Evolutionary conservation across 2,888 invertebrate species (phyloP).

Genomic region (Cantharis rustica): DNA sequence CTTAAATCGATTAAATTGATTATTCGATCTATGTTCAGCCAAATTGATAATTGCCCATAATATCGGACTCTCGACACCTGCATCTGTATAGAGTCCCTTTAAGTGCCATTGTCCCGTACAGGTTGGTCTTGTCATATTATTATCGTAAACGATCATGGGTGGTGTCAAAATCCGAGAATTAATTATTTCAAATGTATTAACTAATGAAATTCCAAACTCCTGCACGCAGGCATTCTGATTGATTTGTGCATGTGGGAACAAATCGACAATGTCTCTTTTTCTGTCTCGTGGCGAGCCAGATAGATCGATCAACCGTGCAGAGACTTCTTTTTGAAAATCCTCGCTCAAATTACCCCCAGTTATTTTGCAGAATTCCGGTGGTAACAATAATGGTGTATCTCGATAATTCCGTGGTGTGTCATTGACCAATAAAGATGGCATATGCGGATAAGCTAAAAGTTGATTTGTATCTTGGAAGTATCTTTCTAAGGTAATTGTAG

Average conservation of each 20-base stretch:
- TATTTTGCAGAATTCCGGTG: slow-evolving; percentile 75
- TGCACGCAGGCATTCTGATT: slow-evolving; percentile 63
- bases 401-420: slow-evolving; percentile 66
- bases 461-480: slow-evolving; percentile 57
- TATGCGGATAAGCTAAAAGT: slow-evolving; percentile 62
- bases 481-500: slow-evolving; percentile 54
- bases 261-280: slow-evolving; percentile 77
- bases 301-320: slow-evolving; percentile 81
- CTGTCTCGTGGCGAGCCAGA: slow-evolving; percentile 82
- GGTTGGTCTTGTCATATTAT: too few relatives aligned
- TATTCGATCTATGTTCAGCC: too few relatives aligned
- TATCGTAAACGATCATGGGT: slow-evolving; percentile 65
- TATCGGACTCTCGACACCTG: too few relatives aligned
- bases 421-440: slow-evolving; percentile 83
- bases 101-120: too few relatives aligned
- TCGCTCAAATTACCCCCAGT: not conserved
- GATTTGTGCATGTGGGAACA: slow-evolving; percentile 54
- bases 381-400: slow-evolving; percentile 84
- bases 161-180: slow-evolving; percentile 78
- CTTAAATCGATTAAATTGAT: too few relatives aligned
- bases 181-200: slow-evolving; percentile 74
- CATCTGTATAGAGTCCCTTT: not conserved
- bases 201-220: slow-evolving; percentile 83
- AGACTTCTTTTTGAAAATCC: slow-evolving; percentile 43
- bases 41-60: too few relatives aligned